Evolutionary conservation across 2,797 vertebrate species (phyloP).

Genomic region (Etheostoma perlongum): DNA sequence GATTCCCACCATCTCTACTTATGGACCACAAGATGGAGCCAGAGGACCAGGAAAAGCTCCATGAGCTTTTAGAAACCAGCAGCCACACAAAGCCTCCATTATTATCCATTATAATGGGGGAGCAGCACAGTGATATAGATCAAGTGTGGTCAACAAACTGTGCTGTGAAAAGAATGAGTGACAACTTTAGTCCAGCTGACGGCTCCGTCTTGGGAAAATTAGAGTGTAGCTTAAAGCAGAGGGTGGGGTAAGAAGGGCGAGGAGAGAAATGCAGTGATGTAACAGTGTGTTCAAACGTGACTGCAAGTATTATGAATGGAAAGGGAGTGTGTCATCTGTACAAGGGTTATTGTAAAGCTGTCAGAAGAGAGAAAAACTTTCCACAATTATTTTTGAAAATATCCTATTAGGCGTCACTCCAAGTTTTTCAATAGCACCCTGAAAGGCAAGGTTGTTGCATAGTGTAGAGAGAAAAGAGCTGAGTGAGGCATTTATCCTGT

Average conservation of each 20-base stretch:
- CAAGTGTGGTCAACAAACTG: conserved; percentile 20
- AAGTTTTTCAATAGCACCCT: not conserved
- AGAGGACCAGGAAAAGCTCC: conserved; percentile 19
- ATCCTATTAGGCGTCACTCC: no score
- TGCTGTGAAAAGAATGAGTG: conserved; percentile 6
- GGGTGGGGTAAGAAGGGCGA: conserved; percentile 37
- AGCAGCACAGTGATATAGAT: conserved; percentile 19
- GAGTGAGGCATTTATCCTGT: not conserved
- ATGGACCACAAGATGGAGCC: conserved; percentile 64
- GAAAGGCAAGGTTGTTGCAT: no score
- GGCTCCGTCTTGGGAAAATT: conserved; percentile 15
- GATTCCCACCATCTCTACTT: not conserved
- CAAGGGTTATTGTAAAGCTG: not conserved
- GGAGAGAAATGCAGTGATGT: conserved; percentile 43
- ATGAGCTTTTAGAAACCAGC: not conserved
- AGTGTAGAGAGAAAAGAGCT: no score
- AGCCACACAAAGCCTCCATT: conserved; percentile 64
- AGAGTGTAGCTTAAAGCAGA: conserved; percentile 19
- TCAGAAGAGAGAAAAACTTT: conserved; percentile 20
- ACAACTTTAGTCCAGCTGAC: conserved; percentile 22
- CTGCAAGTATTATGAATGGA: conserved; percentile 20
- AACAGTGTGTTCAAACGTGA: conserved; percentile 16
- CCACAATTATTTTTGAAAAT: not conserved
- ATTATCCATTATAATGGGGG: conserved; percentile 59
- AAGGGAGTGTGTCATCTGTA: conserved; percentile 8